Evolutionary conservation across 2,113 vertebrate species (phyloP).

Genomic region (Ammodytes marinus): DNA sequence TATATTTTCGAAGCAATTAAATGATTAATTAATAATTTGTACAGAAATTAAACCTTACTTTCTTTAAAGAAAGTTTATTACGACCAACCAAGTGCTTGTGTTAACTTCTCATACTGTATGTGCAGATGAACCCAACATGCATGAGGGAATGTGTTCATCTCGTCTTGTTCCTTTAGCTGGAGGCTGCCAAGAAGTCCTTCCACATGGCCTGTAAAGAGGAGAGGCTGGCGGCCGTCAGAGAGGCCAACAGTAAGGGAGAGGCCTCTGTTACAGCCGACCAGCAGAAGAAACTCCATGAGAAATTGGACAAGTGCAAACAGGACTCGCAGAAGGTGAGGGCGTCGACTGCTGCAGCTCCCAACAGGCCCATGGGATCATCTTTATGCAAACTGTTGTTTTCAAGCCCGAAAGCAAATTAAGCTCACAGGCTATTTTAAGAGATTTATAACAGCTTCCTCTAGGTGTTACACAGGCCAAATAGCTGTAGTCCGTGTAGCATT

Average conservation of each 20-base stretch:
- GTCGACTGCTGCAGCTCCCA: neutral
- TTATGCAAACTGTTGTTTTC: neutral
- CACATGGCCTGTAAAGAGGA: constrained; percentile 97
- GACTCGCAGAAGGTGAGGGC: constrained; percentile 92
- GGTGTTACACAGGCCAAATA: neutral
- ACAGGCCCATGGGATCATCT: neutral
- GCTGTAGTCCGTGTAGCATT: constrained; percentile 8
- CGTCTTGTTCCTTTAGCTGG: constrained; percentile 82
- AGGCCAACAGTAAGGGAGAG: constrained; percentile 92
- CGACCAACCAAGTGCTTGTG: neutral
- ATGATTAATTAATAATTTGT: neutral
- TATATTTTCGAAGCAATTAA: neutral
- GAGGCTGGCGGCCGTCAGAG: constrained; percentile 90
- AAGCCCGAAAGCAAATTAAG: constrained; percentile 34
- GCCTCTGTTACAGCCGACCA: constrained; percentile 90
- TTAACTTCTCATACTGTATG: neutral
- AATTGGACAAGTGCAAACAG: constrained; percentile 96
- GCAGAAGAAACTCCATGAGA: constrained; percentile 96
- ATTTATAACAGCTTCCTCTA: neutral
- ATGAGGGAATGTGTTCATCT: neutral
- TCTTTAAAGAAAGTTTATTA: neutral
- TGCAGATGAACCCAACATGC: neutral
- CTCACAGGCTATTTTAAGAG: constrained; percentile 23
- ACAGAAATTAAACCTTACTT: neutral
- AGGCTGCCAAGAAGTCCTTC: constrained; percentile 94